Conservation (phyloP, 1,140 invertebrate genomes). For the Drosophila ercepeae region DNA sequence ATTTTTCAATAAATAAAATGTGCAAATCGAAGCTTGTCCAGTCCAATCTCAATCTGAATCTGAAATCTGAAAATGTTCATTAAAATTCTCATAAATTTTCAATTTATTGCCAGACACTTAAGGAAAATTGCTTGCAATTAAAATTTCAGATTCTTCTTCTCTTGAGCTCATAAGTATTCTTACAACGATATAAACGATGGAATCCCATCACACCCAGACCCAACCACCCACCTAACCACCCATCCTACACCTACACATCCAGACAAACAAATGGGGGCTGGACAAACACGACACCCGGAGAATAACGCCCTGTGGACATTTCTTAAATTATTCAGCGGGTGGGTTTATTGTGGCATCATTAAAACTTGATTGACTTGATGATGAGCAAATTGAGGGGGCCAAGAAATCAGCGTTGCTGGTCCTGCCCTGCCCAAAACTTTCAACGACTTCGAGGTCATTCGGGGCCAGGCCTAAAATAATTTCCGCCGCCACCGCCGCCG, state of each 20-base stretch:
- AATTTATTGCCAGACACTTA: constrained; percentile 46
- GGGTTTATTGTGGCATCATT: constrained; percentile 63
- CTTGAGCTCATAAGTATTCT: constrained; percentile 28
- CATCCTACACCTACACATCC: background rate
- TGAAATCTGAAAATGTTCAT: constrained; percentile 16
- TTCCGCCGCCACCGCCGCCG: constrained; percentile 34
- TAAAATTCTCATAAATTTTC: constrained; percentile 31
- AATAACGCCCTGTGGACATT: constrained; percentile 51
- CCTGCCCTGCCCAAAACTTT: constrained; percentile 31
- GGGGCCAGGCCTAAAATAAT: constrained; percentile 16
- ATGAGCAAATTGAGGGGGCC: constrained; percentile 26
- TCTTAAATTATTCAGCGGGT: constrained; percentile 58
- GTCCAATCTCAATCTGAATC: too few relatives aligned
- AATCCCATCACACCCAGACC: background rate
- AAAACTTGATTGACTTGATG: constrained; percentile 77
- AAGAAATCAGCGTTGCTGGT: constrained; percentile 18
- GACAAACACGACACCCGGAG: constrained; percentile 27
- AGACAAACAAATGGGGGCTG: constrained; percentile 1
- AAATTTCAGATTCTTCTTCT: constrained; percentile 39
- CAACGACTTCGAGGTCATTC: constrained; percentile 21
- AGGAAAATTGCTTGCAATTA: constrained; percentile 52
- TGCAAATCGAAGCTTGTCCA: constrained; percentile 45
- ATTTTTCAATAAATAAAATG: constrained; percentile 77
- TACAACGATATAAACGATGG: constrained; percentile 14
- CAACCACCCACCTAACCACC: background rate